phyloP scores from a whole-genome alignment of 2,888 invertebrate species.

The Nymphalis urticae region DNA sequence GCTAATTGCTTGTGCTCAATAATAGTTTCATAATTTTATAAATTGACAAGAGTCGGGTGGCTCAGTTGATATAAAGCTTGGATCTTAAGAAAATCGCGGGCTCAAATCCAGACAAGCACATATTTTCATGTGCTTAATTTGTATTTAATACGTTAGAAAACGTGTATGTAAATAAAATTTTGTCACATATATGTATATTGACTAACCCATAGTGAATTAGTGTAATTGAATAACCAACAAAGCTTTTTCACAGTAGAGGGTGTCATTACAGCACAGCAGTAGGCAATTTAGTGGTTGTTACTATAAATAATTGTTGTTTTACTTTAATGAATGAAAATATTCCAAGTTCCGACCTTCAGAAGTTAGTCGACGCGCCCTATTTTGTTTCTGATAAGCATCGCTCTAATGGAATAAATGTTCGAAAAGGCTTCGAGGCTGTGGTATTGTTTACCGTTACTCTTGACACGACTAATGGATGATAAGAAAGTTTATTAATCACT shows the following conservation, averaged over 20 bases:
- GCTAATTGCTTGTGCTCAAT: neutral
- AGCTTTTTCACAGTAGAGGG: too few species aligned
- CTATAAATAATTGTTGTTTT: slow-evolving; percentile 1
- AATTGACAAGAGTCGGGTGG: neutral
- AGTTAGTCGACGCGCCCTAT: slow-evolving; percentile 42
- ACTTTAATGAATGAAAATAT: slow-evolving; percentile 13
- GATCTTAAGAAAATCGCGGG: too few species aligned
- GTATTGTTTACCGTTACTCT: slow-evolving; percentile 32
- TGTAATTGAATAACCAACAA: too few species aligned
- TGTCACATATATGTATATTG: too few species aligned
- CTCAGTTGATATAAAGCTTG: neutral
- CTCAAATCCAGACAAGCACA: too few species aligned
- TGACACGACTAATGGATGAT: slow-evolving; percentile 30
- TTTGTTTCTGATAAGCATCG: slow-evolving; percentile 44
- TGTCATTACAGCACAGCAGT: too few species aligned
- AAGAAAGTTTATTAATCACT: slow-evolving; percentile 34
- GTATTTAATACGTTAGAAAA: too few species aligned
- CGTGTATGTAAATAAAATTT: too few species aligned
- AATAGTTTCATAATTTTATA: neutral
- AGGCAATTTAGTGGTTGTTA: too few species aligned
- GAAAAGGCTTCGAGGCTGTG: slow-evolving; percentile 28
- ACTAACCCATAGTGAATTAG: too few species aligned
- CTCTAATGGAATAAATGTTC: slow-evolving; percentile 37
- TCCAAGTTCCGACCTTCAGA: slow-evolving; percentile 16
- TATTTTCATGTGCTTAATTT: too few species aligned